These are phyloP conservation scores for Caenorhabditis becei DNA, from an alignment of 2,888 invertebrate genomes.

Conservation along the genomic window DNA sequence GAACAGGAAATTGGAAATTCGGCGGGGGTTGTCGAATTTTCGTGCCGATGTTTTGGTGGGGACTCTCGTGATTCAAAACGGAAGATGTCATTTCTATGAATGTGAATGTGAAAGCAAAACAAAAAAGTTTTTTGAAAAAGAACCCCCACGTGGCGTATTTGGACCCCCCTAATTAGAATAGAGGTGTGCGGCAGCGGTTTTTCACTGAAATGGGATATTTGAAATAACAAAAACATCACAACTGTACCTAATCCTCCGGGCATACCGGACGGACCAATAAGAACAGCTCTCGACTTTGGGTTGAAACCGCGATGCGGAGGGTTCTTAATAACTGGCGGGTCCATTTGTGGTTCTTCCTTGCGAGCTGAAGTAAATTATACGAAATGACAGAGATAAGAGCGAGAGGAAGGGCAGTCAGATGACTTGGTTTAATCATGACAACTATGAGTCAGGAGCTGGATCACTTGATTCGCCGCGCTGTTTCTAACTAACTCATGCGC, in stretches of 20 bases:
- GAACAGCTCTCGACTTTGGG: slow-evolving; percentile 62
- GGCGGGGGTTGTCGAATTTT: slow-evolving; percentile 10
- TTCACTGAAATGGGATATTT: slow-evolving; percentile 5
- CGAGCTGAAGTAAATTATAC: too few relatives aligned
- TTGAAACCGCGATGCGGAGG: slow-evolving; percentile 66
- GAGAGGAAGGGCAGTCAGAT: neutral
- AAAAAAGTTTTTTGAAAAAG: neutral
- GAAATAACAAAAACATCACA: slow-evolving; percentile 6
- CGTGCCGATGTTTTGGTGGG: slow-evolving; percentile 1
- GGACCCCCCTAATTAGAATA: slow-evolving; percentile 37
- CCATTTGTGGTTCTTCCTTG: too few relatives aligned
- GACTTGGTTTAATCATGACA: slow-evolving; percentile 17
- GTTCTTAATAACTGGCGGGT: neutral
- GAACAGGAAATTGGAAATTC: slow-evolving; percentile 44
- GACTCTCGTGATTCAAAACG: slow-evolving; percentile 4
- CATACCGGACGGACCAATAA: slow-evolving; percentile 53
- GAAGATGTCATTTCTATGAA: slow-evolving; percentile 8
- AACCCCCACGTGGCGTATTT: neutral
- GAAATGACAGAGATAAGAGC: neutral
- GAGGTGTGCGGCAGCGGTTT: slow-evolving; percentile 23
- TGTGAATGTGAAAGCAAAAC: slow-evolving; percentile 20
- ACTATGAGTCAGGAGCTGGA: slow-evolving; percentile 19
- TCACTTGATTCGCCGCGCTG: neutral
- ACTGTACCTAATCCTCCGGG: slow-evolving; percentile 35
- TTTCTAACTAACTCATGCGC: slow-evolving; percentile 6